Percentiles rank a stretch among this genome's conserved stretches.
These are phyloP conservation scores for Poecilia wingei DNA, from an alignment of 2,797 vertebrate genomes.

Conservation along the genomic window DNA sequence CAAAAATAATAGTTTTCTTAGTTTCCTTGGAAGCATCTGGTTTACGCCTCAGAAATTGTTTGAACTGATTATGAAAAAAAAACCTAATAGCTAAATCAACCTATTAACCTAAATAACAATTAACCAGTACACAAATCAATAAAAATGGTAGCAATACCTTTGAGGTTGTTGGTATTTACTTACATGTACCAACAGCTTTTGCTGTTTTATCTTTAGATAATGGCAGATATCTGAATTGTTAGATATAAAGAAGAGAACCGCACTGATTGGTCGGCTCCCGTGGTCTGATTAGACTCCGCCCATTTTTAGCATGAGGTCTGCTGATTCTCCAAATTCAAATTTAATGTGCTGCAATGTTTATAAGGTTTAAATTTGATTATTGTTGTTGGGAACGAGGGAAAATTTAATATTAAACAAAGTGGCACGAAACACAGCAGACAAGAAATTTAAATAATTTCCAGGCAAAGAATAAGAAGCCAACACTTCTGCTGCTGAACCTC, in stretches of 20 bases:
- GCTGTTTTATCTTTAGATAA: neutral
- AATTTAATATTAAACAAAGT: neutral
- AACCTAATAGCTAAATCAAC: neutral
- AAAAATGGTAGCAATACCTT: neutral
- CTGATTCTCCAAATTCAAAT: neutral
- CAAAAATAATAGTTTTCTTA: too few relatives aligned
- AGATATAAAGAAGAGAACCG: neutral
- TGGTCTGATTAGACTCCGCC: neutral
- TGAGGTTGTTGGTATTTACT: neutral
- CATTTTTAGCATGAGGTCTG: neutral
- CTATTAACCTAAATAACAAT: neutral
- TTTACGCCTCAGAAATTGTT: neutral
- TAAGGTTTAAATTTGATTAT: neutral
- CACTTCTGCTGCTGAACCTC: neutral
- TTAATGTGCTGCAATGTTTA: neutral
- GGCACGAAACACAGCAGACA: neutral
- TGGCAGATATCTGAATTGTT: neutral
- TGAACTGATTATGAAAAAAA: neutral
- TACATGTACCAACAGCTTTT: neutral
- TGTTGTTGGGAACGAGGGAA: neutral
- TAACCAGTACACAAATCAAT: neutral
- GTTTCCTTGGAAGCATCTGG: too few relatives aligned
- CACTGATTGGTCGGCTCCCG: neutral
- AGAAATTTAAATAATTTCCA: neutral
- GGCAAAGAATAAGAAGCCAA: neutral